Evolutionary conservation across 2,888 invertebrate species (phyloP), one percentile per base, ranked within the genome.

Genomic region (Sarcophaga carnaria): DNA sequence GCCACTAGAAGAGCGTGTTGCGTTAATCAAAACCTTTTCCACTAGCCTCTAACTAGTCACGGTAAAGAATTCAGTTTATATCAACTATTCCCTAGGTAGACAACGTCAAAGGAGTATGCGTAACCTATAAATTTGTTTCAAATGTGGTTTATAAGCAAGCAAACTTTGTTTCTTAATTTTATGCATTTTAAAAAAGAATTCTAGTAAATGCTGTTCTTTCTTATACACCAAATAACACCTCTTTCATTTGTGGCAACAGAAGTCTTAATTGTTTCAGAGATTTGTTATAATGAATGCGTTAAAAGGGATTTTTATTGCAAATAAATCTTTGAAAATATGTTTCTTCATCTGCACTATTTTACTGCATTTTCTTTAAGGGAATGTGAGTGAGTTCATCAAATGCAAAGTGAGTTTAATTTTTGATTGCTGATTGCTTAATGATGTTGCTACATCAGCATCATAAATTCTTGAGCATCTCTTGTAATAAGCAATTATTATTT

Each of bases 251-350:
- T 78, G 25, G 78, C 6, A 72, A 80, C 71, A 64, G 72, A 64
- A 45, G 64, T 71, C 71, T 80, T 66, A 81, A 76, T 77, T 76
- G 75, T 77, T 77, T 77, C 54, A 82, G 47, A 59, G 2, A 63
- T 47, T 54, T 76, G n/a, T 54, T 59, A 72, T 12, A 3, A n/a
- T 17, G 66, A 71, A 72, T 72, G 22, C 69, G n/a, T 54, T 37
- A 83, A 76, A 80, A 80, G 72, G 27, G 76, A 83, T 67, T 86
- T 86, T 86, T 83, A 86, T 86, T 67, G 80, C 86, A 76, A 80
- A 80, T 86, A 83, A 86, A 86, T 86, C 80, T 83, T 77, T 80
- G 59, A 78, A 80, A 83, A 80, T 80, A 83, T 85, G 77, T 81
- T 78, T 78, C 59, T 37, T 37, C 37, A 37, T 8, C 8, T 2